phyloP scores from a whole-genome alignment of 1,140 invertebrate species.

The Planococcus citri region DNA sequence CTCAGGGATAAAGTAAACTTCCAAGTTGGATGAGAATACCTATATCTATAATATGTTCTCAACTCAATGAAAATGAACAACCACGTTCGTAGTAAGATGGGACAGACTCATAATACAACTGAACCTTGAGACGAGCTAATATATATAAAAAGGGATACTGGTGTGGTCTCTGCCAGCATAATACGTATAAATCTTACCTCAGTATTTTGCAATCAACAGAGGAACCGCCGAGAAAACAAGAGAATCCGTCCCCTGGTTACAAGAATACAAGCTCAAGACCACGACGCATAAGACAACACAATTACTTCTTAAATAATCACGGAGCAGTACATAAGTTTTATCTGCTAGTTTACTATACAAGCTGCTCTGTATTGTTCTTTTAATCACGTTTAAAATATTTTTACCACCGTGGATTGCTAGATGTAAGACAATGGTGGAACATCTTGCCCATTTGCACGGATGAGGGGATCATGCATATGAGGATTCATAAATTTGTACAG shows the following conservation, averaged over 20 bases:
- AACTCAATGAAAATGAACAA: too few relatives aligned
- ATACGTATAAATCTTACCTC: neutral
- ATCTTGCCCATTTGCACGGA: neutral
- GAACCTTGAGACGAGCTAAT: neutral
- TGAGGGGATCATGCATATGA: too few relatives aligned
- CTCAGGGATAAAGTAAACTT: too few relatives aligned
- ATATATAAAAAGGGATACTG: neutral
- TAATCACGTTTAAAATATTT: neutral
- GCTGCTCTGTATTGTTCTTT: neutral
- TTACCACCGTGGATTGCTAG: neutral
- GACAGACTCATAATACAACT: too few relatives aligned
- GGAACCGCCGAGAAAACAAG: neutral
- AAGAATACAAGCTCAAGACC: neutral
- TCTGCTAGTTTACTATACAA: neutral
- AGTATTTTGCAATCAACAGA: neutral
- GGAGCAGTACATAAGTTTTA: neutral
- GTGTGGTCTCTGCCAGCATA: neutral
- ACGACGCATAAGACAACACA: constrained; percentile 14
- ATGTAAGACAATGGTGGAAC: neutral
- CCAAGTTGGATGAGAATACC: too few relatives aligned
- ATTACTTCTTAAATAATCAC: constrained; percentile 17
- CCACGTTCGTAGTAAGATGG: too few relatives aligned
- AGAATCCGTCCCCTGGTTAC: neutral
- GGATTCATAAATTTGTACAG: too few relatives aligned
- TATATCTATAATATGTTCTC: too few relatives aligned